Conservation (phyloP, 2,797 vertebrate species). For the Enteromius paludinosus region DNA sequence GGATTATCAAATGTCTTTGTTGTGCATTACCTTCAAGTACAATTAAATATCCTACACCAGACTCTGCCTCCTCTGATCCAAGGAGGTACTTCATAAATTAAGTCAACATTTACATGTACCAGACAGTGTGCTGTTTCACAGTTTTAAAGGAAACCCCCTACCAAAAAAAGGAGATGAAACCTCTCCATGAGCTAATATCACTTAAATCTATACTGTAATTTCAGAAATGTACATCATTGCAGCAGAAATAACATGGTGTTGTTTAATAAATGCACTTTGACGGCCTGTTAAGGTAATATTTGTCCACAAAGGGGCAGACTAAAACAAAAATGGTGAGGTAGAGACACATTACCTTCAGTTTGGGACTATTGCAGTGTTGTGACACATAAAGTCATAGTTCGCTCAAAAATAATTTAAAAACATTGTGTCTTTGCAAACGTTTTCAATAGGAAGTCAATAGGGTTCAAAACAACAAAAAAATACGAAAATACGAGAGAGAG, state of each 20-base stretch:
- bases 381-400: not conserved
- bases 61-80: slow-evolving; percentile 7
- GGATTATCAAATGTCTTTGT: slow-evolving; percentile 8
- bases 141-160: slow-evolving; percentile 70
- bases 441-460: too few relatives aligned
- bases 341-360: slow-evolving; percentile 56
- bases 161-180: slow-evolving; percentile 47
- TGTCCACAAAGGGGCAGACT: slow-evolving; percentile 15
- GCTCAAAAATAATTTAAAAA: not conserved
- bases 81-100: slow-evolving; percentile 63
- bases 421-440: not conserved
- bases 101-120: slow-evolving; percentile 69
- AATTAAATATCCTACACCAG: slow-evolving; percentile 65
- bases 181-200: not conserved
- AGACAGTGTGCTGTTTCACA: slow-evolving; percentile 71
- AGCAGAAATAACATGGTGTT: not conserved
- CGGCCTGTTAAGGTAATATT: slow-evolving; percentile 21
- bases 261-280: not conserved
- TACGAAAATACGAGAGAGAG: too few relatives aligned
- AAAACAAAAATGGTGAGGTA: slow-evolving; percentile 68
- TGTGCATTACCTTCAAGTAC: slow-evolving; percentile 47
- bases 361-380: slow-evolving; percentile 12
- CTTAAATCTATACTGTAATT: not conserved
- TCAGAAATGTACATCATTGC: not conserved
- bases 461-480: not conserved